Conservation (phyloP, 64 coral and sea anemone species). For the Porites australiensis region DNA sequence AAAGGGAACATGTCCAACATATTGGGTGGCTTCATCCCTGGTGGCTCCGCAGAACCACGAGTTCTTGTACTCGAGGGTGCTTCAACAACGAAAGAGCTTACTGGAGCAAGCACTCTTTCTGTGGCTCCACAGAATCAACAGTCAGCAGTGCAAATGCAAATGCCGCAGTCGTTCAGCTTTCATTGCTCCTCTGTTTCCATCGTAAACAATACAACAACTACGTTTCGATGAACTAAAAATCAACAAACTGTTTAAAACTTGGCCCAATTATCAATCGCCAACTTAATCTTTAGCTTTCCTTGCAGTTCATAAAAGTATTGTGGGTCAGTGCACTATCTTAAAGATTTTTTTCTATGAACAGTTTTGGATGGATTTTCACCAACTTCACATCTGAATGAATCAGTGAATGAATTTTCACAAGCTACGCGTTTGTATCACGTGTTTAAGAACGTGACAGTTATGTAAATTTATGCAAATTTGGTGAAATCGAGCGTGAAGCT, state of each 20-base stretch:
- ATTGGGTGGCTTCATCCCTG: constrained; percentile 27
- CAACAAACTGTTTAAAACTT: constrained; percentile 33
- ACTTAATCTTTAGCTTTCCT: constrained; percentile 15
- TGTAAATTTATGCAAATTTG: constrained; percentile 28
- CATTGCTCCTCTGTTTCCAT: constrained; percentile 33
- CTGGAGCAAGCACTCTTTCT: not conserved
- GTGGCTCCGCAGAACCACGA: constrained; percentile 4
- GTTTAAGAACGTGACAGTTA: constrained; percentile 26
- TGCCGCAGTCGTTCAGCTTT: constrained; percentile 55
- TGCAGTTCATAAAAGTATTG: constrained; percentile 36
- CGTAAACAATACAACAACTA: no score
- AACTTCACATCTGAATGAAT: constrained; percentile 43
- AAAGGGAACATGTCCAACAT: constrained; percentile 48
- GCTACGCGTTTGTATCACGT: constrained; percentile 12
- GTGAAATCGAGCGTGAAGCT: no score
- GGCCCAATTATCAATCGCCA: constrained; percentile 4
- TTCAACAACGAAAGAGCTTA: not conserved
- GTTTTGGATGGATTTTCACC: constrained; percentile 45
- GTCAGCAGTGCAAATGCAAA: not conserved
- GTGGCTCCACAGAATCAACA: constrained; percentile 1
- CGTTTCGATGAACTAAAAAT: constrained; percentile 30
- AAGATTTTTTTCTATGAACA: not conserved
- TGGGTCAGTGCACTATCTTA: constrained; percentile 4
- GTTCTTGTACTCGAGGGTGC: not conserved
- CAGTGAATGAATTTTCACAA: not conserved